Base-by-base conservation (phyloP, 1,140 invertebrate species). In the Ostrea denselamellosa region DNA sequence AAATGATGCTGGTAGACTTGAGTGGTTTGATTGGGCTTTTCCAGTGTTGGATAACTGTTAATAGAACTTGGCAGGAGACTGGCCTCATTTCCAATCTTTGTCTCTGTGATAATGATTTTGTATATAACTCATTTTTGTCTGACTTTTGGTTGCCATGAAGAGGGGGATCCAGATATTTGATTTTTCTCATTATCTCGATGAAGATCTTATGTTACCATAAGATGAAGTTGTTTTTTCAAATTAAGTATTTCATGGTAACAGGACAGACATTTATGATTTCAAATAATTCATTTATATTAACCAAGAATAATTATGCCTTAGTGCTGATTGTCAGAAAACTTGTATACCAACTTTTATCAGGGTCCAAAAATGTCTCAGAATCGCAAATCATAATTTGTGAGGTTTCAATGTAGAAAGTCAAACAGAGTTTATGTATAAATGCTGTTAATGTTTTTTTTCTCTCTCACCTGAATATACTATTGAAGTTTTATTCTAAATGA, bases 311-410 rank as follows among this genome's bases (percentile, higher is more conserved):
- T 52, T 83, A 83, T 83, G 82, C 82, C 82, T 83, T 83, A 83
- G 82, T 83, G 82, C 82, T 83, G 53, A 83, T 54, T 83, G 52
- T 52, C 51, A 83, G 44, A 83, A 53, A 52, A 53, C 22, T 83
- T 83, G 44, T 52, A 83, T 53, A 83, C 52, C 82, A 83, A 54
- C 44, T 28, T 77, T 83, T 54, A 83, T 83, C 82, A 83, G 82
- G 82, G 82, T 83, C 82, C 82, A 83, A 83, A 53, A 54, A 53
- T 83, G 82, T 83, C 82, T 83, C 82, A 83, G 52, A 83, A 52
- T 83, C 44, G n/a, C 82, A 53, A 53, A 53, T 83, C 28, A 52
- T 53, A 5, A 83, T 53, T 83, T 83, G 82, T 83, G 82, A 54
- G 52, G 51, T 52, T 83, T 53, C 52, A 53, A n/a, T 83, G 82